phyloP scores from a whole-genome alignment of 2,797 vertebrate genomes.

The Peromyscus aztecus region DNA sequence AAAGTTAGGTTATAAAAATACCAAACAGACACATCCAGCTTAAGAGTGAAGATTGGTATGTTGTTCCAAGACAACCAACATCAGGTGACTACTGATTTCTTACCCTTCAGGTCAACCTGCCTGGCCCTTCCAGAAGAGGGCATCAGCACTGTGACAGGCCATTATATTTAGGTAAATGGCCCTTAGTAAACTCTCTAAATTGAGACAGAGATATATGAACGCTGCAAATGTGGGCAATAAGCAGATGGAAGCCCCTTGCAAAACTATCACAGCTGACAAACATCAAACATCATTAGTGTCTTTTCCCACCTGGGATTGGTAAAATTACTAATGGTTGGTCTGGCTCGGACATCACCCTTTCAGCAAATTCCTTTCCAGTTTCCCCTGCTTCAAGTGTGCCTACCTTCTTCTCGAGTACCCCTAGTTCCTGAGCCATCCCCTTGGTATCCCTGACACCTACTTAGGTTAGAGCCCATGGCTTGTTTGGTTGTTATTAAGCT shows the following conservation, averaged over 20 bases:
- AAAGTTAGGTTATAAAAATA: not conserved
- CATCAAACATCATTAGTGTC: not conserved
- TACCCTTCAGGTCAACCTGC: not conserved
- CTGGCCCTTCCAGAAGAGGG: not conserved
- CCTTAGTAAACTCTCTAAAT: not conserved
- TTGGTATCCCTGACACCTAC: not conserved
- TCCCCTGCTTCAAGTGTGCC: not conserved
- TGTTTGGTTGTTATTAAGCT: constrained; percentile 29
- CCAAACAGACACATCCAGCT: not conserved
- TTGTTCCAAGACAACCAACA: not conserved
- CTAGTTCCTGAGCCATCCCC: not conserved
- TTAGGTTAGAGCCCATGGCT: not conserved
- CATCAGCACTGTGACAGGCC: not conserved
- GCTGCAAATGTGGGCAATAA: not conserved
- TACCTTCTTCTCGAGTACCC: not conserved
- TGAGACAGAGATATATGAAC: not conserved
- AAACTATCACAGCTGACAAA: not conserved
- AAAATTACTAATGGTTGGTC: constrained; percentile 9
- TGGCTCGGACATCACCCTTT: not conserved
- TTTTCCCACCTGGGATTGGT: not conserved
- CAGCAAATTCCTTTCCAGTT: not conserved
- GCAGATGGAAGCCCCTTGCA: not conserved
- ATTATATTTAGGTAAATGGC: not conserved
- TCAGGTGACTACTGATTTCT: not conserved
- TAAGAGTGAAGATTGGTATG: not conserved